These are phyloP conservation scores for Semicossyphus pulcher DNA, from an alignment of 2,113 vertebrate genomes.

Conservation along the genomic window DNA sequence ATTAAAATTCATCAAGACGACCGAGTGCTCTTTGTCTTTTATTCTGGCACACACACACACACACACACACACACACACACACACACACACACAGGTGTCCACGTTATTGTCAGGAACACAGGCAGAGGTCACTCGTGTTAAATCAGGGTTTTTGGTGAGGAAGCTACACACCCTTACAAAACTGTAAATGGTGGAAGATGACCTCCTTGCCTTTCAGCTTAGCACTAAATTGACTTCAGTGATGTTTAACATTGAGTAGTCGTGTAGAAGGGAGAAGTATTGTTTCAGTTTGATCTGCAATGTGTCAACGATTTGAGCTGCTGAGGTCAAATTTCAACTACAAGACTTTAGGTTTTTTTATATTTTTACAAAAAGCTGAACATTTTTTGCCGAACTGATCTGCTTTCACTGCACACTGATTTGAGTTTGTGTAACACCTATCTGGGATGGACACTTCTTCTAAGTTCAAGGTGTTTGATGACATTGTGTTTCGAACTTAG, in stretches of 20 bases:
- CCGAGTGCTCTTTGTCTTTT: neutral
- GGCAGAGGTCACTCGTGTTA: neutral
- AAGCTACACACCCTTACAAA: neutral
- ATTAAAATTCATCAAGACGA: constrained; percentile 77
- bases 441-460: neutral
- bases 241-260: too few relatives aligned
- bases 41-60: neutral
- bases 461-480: too few relatives aligned
- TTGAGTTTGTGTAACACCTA: neutral
- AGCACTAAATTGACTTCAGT: too few relatives aligned
- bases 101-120: neutral
- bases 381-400: too few relatives aligned
- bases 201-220: too few relatives aligned
- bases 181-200: neutral
- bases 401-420: too few relatives aligned
- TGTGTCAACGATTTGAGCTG: neutral
- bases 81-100: neutral
- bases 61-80: neutral
- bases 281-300: too few relatives aligned
- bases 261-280: too few relatives aligned
- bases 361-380: too few relatives aligned
- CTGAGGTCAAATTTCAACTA: neutral
- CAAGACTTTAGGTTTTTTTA: too few relatives aligned
- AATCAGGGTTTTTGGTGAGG: neutral
- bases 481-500: too few relatives aligned